A percentile compares a stretch with the other conserved stretches of the same genome.
These are phyloP conservation scores for Drosophila equinoxialis DNA, from an alignment of 1,140 invertebrate species.

Conservation along the genomic window DNA sequence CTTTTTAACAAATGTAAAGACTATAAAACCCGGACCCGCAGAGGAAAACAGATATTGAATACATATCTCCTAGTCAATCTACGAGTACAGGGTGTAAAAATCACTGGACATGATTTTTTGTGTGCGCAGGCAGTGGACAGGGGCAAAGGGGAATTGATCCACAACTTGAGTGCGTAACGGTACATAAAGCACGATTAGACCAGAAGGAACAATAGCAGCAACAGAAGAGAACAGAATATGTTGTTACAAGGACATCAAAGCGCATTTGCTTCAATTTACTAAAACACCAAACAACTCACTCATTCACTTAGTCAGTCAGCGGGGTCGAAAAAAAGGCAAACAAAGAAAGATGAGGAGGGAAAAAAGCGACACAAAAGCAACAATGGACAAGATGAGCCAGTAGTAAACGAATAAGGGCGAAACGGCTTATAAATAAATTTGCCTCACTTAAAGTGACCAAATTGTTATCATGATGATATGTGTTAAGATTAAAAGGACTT, in stretches of 20 bases:
- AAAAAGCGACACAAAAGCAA: slow-evolving; percentile 30
- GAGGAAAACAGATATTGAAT: no score
- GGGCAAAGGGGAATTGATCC: slow-evolving; percentile 45
- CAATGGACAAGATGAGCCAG: slow-evolving; percentile 34
- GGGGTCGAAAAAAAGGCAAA: slow-evolving; percentile 24
- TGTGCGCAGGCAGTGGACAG: slow-evolving; percentile 25
- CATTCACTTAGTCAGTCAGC: slow-evolving; percentile 20
- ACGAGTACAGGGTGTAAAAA: slow-evolving; percentile 22
- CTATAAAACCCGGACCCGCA: neutral
- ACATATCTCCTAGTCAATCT: neutral
- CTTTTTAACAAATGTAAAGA: neutral
- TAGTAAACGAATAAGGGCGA: slow-evolving; percentile 2
- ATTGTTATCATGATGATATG: slow-evolving; percentile 83
- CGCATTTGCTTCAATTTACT: slow-evolving; percentile 82
- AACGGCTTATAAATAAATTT: slow-evolving; percentile 82
- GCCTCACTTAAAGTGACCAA: slow-evolving; percentile 83
- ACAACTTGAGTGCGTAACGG: slow-evolving; percentile 74
- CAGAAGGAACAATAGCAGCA: neutral
- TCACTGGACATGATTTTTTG: slow-evolving; percentile 66
- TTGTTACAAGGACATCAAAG: slow-evolving; percentile 75
- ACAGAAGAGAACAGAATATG: slow-evolving; percentile 20
- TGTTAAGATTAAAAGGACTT: slow-evolving; percentile 83
- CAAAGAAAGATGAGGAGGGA: slow-evolving; percentile 11
- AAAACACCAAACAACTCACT: slow-evolving; percentile 69
- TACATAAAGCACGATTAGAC: slow-evolving; percentile 82